phyloP scores from a whole-genome alignment of 2,888 invertebrate genomes.

The Chaetogeoica ovagalla region DNA sequence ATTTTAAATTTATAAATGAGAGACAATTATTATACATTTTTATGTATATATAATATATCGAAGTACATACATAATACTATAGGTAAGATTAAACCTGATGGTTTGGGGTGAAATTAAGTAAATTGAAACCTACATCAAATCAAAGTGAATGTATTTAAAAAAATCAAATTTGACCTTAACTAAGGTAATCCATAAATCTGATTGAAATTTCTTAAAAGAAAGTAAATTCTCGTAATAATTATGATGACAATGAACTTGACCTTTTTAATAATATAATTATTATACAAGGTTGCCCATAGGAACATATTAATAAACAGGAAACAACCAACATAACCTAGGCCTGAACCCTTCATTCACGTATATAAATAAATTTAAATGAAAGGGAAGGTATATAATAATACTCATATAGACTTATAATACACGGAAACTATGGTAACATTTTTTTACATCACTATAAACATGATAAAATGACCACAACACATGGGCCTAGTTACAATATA shows the following conservation, averaged over 20 bases:
- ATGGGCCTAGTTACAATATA: slow-evolving; percentile 30
- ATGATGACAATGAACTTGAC: slow-evolving; percentile 43
- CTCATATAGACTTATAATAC: slow-evolving; percentile 7
- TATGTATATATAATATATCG: too few relatives aligned
- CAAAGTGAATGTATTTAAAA: too few relatives aligned
- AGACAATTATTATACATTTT: too few relatives aligned
- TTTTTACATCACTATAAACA: slow-evolving; percentile 34
- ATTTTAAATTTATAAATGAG: too few relatives aligned
- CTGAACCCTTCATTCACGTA: slow-evolving; percentile 4
- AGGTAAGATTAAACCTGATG: too few relatives aligned
- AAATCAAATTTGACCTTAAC: too few relatives aligned
- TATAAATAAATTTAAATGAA: slow-evolving; percentile 18
- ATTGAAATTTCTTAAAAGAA: background rate
- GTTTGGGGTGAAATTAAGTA: too few relatives aligned
- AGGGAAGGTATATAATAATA: background rate
- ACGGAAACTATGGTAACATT: slow-evolving; percentile 50
- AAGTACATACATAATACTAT: too few relatives aligned
- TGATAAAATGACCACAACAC: slow-evolving; percentile 48
- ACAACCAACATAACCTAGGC: slow-evolving; percentile 19
- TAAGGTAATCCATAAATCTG: too few relatives aligned
- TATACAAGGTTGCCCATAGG: slow-evolving; percentile 48
- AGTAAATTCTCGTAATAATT: background rate
- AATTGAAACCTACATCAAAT: too few relatives aligned
- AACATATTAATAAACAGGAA: slow-evolving; percentile 35
- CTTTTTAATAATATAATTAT: slow-evolving; percentile 16